phyloP scores from a whole-genome alignment of 2,113 vertebrate genomes.

The Nymphicus hollandicus region DNA sequence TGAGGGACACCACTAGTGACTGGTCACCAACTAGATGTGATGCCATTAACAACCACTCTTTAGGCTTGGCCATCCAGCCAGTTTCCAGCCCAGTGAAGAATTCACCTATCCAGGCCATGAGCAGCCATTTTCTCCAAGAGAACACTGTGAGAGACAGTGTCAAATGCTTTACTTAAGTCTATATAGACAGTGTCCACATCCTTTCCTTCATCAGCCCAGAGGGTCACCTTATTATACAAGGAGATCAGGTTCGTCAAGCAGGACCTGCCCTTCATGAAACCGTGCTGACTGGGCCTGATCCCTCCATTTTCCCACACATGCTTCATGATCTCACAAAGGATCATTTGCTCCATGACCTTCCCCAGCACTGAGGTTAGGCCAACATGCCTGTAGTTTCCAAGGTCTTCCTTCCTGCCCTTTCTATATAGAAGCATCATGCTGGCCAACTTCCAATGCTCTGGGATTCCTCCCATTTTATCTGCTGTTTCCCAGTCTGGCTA shows the following conservation, averaged over 20 bases:
- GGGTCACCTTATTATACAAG: neutral
- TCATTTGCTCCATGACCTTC: neutral
- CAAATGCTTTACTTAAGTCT: neutral
- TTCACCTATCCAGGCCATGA: neutral
- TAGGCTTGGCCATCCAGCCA: neutral
- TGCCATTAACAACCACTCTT: neutral
- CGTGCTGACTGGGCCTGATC: neutral
- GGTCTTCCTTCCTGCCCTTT: neutral
- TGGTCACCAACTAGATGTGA: too few species aligned
- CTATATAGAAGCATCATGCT: neutral
- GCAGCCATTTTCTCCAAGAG: neutral
- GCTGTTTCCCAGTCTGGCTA: neutral
- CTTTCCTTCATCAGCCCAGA: neutral
- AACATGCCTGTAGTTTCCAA: neutral
- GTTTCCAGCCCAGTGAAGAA: neutral
- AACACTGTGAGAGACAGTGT: neutral
- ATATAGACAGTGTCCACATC: neutral
- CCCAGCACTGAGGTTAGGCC: neutral
- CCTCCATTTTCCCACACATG: neutral
- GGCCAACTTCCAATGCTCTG: neutral
- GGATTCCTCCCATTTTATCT: neutral
- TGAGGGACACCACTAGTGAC: neutral
- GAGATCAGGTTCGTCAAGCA: neutral
- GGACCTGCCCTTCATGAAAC: neutral
- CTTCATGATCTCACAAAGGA: neutral